Conservation (phyloP, 2,797 vertebrate genomes). For the Phaenicophaeus curvirostris region DNA sequence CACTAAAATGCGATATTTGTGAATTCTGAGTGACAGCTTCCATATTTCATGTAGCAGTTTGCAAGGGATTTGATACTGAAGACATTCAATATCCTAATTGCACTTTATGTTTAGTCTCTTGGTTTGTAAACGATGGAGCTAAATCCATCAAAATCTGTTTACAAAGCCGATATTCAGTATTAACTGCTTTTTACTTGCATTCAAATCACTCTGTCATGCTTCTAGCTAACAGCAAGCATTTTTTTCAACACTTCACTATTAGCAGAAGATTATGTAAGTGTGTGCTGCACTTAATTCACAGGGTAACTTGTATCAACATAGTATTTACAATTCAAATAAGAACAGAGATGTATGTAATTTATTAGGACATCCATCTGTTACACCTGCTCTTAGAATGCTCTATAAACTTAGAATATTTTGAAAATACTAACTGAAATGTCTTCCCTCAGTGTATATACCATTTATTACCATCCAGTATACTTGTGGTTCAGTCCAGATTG, state of each 20-base stretch:
- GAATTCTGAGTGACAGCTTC: neutral
- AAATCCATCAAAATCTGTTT: constrained; percentile 37
- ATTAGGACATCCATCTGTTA: constrained; percentile 18
- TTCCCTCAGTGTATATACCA: neutral
- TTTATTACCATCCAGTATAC: neutral
- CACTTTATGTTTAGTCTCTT: neutral
- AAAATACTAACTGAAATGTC: neutral
- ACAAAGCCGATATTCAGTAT: neutral
- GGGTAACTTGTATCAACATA: constrained; percentile 17
- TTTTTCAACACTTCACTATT: neutral
- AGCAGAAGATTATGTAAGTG: constrained; percentile 11
- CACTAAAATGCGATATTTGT: neutral
- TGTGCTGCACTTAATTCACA: neutral
- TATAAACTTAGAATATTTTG: neutral
- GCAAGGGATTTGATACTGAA: neutral
- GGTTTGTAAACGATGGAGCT: neutral
- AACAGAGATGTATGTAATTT: constrained; percentile 14
- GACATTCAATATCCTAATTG: constrained; percentile 4
- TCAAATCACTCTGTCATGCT: neutral
- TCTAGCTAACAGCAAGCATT: neutral
- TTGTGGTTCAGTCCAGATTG: neutral
- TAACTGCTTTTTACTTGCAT: neutral
- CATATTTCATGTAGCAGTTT: neutral
- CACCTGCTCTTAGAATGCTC: neutral
- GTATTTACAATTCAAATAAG: constrained; percentile 45